A percentile compares a stretch with the other conserved stretches of the same genome.
Evolutionary conservation across 1,140 invertebrate genomes (phyloP).

Genomic region (Monomorium pharaonis): DNA sequence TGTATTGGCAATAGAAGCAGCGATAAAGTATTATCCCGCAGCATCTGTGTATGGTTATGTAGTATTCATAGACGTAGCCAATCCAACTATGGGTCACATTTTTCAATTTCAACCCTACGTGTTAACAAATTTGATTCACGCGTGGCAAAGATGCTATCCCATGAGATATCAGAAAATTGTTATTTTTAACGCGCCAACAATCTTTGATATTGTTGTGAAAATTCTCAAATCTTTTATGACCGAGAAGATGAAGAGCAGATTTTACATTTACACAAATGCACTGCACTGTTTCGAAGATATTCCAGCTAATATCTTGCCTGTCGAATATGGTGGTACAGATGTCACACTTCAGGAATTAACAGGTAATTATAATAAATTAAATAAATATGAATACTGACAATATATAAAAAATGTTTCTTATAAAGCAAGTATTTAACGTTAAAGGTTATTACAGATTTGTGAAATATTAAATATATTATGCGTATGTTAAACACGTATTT

Average conservation of each 20-base stretch:
- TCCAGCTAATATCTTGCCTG: not conserved
- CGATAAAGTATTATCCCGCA: too few relatives aligned
- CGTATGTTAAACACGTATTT: too few relatives aligned
- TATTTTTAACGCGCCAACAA: not conserved
- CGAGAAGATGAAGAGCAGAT: conserved; percentile 87
- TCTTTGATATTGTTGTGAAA: conserved; percentile 86
- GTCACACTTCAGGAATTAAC: not conserved
- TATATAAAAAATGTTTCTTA: not conserved
- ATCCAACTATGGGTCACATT: not conserved
- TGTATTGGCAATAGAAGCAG: too few relatives aligned
- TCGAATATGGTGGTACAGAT: not conserved
- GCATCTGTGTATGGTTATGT: too few relatives aligned
- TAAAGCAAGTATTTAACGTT: too few relatives aligned
- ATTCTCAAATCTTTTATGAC: conserved; percentile 91
- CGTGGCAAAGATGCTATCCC: not conserved
- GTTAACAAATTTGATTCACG: not conserved
- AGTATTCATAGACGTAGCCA: too few relatives aligned
- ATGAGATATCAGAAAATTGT: not conserved
- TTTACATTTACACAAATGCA: conserved; percentile 85
- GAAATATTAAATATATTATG: too few relatives aligned
- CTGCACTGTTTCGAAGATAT: conserved; percentile 18
- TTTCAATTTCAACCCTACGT: not conserved
- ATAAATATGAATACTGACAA: not conserved
- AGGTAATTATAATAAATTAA: not conserved
- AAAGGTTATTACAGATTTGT: too few relatives aligned